Percentiles rank a stretch among this genome's conserved stretches.
These are phyloP conservation scores for Sinohyriopsis cumingii DNA, from an alignment of 2,888 invertebrate species.

Conservation along the genomic window DNA sequence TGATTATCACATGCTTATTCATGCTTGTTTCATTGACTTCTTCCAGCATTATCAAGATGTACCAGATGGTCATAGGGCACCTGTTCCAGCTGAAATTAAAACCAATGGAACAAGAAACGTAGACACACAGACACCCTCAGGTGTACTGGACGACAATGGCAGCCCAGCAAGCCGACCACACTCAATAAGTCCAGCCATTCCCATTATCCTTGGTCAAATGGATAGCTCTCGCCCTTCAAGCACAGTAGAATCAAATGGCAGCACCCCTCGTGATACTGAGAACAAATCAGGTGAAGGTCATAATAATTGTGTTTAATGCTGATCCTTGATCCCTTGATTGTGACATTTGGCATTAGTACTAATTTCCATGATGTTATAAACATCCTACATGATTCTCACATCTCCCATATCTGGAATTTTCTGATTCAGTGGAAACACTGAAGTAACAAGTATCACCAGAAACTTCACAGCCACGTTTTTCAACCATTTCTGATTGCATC, in stretches of 20 bases:
- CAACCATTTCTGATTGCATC: neutral
- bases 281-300: slow-evolving; percentile 27
- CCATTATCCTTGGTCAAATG: slow-evolving; percentile 74
- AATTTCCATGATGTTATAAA: too few relatives aligned
- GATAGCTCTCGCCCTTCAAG: slow-evolving; percentile 77
- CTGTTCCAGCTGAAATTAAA: slow-evolving; percentile 80
- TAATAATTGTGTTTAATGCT: too few relatives aligned
- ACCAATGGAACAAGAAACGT: slow-evolving; percentile 79
- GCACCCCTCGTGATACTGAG: slow-evolving; percentile 41
- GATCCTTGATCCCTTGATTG: too few relatives aligned
- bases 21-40: neutral
- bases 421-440: neutral
- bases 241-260: slow-evolving; percentile 68
- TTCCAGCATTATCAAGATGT: slow-evolving; percentile 75
- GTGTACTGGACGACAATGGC: slow-evolving; percentile 38
- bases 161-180: slow-evolving; percentile 69
- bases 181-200: slow-evolving; percentile 78
- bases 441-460: neutral
- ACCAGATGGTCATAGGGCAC: slow-evolving; percentile 90
- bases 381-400: too few relatives aligned
- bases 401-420: too few relatives aligned
- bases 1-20: too few relatives aligned
- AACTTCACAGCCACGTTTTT: too few relatives aligned
- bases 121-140: slow-evolving; percentile 88
- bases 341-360: too few relatives aligned